A percentile compares a stretch with the other conserved stretches of the same genome.
These are phyloP conservation scores for Anguilla pacifica DNA, from an alignment of 2,797 vertebrate genomes.

Conservation along the genomic window DNA sequence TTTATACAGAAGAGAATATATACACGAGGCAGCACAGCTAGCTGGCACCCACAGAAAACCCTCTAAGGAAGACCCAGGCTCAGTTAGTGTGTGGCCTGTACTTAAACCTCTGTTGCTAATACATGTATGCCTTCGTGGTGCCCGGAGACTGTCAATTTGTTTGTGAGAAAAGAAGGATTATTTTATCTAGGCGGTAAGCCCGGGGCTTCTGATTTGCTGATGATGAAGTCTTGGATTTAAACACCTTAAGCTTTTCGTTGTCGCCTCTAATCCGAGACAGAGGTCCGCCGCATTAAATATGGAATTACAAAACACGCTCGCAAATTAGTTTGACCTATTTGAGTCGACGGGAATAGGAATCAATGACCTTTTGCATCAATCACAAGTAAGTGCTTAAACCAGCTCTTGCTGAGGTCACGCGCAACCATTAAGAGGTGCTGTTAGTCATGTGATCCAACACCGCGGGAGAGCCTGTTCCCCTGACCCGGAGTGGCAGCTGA, in stretches of 20 bases:
- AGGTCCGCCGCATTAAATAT: neutral
- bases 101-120: neutral
- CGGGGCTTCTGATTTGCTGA: neutral
- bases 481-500: neutral
- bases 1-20: neutral
- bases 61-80: too few relatives aligned
- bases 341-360: neutral
- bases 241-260: neutral
- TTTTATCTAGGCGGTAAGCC: neutral
- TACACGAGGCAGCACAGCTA: neutral
- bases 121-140: neutral
- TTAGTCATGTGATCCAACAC: neutral
- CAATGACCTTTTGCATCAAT: neutral
- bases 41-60: neutral
- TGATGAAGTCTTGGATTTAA: conserved; percentile 11
- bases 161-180: neutral
- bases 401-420: neutral
- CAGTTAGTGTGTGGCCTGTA: neutral
- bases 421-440: neutral
- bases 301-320: neutral
- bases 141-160: neutral
- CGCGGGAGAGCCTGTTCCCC: neutral
- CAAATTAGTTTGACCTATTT: neutral
- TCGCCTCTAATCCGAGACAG: neutral
- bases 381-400: neutral